Base-by-base conservation (phyloP, 2,888 invertebrate species). In the Brachycybe producta region DNA sequence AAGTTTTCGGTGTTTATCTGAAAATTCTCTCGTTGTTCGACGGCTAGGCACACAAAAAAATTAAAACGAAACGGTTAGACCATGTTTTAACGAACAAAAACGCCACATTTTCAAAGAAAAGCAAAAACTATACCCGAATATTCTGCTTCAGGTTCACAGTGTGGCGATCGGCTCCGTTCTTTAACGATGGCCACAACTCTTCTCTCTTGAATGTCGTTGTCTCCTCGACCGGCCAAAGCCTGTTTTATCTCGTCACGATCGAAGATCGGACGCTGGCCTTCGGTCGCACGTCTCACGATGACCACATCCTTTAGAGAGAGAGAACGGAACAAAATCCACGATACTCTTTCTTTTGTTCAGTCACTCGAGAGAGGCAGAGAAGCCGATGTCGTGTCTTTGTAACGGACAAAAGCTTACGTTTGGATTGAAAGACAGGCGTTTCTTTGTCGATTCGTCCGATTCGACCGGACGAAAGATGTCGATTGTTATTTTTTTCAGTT, bases 191-290 rank as follows among this genome's bases (percentile, higher is more conserved):
- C 52, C 11, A 55, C 52, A 38, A 54, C 50, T 21, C 55, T 35
- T 28, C 55, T 46, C 45, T 58, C 55, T 23, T 44, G 27, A 39
- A 46, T 41, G n/a, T 40, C 47, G 17, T 40, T 55, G 32, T 54
- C 56, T n/a, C 53, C 48, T 23, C 34, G 35, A 19, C 23, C 43
- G 1, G 27, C 45, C 1, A 53, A 40, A n/a, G 57, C 54, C 28
- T 54, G 54, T 24, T 54, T 52, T n/a, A 58, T 57, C 44, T 58
- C 58, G 35, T 58, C 58, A 17, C 58, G 35, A 36, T 57, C 58
- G 52, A 58, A 58, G n/a, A 58, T 56, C 3, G 58, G 57, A 3
- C 57, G 43, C 35, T 50, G 46, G 5, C 57, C 57, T 53, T 58
- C 58, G n/a, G 44, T 50, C 21, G 57, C 43, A 28, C 58, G 47